phyloP scores from a whole-genome alignment of 2,888 invertebrate species.

The Priocnemis perturbator region DNA sequence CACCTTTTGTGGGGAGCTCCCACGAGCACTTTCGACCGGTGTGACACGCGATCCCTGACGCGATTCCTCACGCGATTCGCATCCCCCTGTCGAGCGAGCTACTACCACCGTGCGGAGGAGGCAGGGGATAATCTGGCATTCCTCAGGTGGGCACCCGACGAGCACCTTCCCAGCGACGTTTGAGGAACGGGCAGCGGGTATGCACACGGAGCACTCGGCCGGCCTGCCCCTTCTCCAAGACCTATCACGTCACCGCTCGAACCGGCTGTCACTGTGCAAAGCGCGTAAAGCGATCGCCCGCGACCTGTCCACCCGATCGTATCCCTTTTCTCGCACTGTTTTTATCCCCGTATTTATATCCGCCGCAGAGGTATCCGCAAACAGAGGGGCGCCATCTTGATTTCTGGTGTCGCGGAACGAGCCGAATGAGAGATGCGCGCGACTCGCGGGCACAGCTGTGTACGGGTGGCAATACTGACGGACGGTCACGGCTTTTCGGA shows the following conservation, averaged over 20 bases:
- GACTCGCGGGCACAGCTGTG: conserved; percentile 54
- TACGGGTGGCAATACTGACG: conserved; percentile 26
- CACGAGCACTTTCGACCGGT: conserved; percentile 8
- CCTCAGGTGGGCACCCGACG: conserved; percentile 77
- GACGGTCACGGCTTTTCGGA: conserved; percentile 29
- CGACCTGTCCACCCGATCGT: conserved; percentile 33
- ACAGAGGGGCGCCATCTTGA: conserved; percentile 71
- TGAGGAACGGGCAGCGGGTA: no score
- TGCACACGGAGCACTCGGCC: no score
- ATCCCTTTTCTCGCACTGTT: conserved; percentile 52
- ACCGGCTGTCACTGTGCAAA: conserved; percentile 29
- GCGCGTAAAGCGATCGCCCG: conserved; percentile 30
- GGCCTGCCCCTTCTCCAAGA: no score
- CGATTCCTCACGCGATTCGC: conserved; percentile 23
- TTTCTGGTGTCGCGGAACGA: conserved; percentile 61
- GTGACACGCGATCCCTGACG: conserved; percentile 23
- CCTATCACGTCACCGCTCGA: conserved; percentile 22
- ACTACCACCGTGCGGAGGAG: conserved; percentile 20
- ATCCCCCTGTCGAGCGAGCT: conserved; percentile 9
- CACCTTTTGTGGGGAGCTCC: conserved; percentile 42
- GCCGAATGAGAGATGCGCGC: conserved; percentile 50
- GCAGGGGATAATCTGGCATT: conserved; percentile 55
- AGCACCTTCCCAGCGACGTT: conserved; percentile 67
- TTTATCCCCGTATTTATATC: conserved; percentile 66
- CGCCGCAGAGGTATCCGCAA: conserved; percentile 67